Conservation (phyloP, 2,888 invertebrate genomes). For the Noctua fimbriata region DNA sequence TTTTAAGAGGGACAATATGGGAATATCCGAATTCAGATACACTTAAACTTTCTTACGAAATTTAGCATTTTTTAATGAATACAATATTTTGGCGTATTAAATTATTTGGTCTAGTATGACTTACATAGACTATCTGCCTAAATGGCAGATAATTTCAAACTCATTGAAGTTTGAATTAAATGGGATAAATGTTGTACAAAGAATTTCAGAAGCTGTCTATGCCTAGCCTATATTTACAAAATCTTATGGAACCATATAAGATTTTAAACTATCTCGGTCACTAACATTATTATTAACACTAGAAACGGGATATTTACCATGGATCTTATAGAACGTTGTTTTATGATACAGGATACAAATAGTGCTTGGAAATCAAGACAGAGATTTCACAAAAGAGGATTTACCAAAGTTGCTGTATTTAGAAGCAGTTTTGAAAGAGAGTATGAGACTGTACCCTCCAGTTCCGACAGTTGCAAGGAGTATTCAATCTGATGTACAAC, state of each 20-base stretch:
- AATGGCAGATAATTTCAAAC: too few relatives aligned
- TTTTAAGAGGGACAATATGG: not conserved
- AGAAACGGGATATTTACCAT: too few relatives aligned
- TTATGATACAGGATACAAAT: constrained; percentile 10
- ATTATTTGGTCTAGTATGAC: too few relatives aligned
- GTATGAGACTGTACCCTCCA: constrained; percentile 52
- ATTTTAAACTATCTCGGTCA: too few relatives aligned
- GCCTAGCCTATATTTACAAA: too few relatives aligned
- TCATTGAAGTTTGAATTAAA: not conserved
- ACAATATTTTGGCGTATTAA: not conserved
- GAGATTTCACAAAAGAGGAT: constrained; percentile 43
- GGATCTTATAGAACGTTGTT: too few relatives aligned
- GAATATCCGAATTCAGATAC: not conserved
- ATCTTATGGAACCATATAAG: too few relatives aligned
- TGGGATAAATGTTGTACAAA: not conserved
- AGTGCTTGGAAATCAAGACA: constrained; percentile 37
- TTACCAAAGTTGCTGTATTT: constrained; percentile 42
- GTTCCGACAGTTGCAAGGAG: constrained; percentile 35
- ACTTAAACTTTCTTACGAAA: not conserved
- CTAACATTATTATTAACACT: too few relatives aligned
- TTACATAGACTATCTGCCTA: too few relatives aligned
- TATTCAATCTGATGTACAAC: constrained; percentile 37
- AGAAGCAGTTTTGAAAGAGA: constrained; percentile 55
- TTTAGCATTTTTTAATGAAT: not conserved
- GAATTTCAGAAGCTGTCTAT: not conserved